A percentile compares a stretch with the other conserved stretches of the same genome.
Conservation (phyloP, 2,888 invertebrate genomes). For the Leuctra nigra region DNA sequence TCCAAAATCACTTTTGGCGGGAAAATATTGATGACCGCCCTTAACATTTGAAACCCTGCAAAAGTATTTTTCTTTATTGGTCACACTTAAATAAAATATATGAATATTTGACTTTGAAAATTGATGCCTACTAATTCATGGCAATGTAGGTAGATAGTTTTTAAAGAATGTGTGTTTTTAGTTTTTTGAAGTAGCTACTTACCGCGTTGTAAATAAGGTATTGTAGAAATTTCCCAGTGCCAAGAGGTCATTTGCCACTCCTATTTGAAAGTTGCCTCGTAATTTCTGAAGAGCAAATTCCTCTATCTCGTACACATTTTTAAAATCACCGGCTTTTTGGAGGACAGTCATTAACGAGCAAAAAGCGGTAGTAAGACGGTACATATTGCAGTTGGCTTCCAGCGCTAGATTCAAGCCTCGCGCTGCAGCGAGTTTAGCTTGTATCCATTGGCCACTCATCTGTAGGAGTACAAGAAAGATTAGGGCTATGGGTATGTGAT, state of each 20-base stretch:
- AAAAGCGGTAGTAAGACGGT: conserved; percentile 45
- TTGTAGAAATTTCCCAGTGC: conserved; percentile 14
- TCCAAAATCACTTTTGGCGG: too few relatives aligned
- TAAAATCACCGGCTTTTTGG: conserved; percentile 40
- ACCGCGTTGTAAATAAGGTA: conserved; percentile 11
- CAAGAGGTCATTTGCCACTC: neutral
- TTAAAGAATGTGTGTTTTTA: neutral
- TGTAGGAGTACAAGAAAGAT: too few relatives aligned
- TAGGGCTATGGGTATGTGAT: too few relatives aligned
- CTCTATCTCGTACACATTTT: too few relatives aligned
- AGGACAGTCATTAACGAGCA: conserved; percentile 45
- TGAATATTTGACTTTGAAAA: too few relatives aligned
- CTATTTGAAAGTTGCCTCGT: conserved; percentile 24
- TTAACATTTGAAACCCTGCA: too few relatives aligned
- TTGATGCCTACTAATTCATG: too few relatives aligned
- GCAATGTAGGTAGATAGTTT: too few relatives aligned
- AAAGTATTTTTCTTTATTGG: neutral
- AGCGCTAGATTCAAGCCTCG: conserved; percentile 37
- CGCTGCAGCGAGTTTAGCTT: conserved; percentile 34
- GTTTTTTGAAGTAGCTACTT: neutral
- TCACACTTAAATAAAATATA: too few relatives aligned
- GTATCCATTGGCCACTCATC: conserved; percentile 33
- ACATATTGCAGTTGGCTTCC: conserved; percentile 39
- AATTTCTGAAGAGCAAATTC: conserved; percentile 33
- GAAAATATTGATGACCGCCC: too few relatives aligned